Conservation (phyloP, 2,888 invertebrate genomes). For the Heliconius ismenius region DNA sequence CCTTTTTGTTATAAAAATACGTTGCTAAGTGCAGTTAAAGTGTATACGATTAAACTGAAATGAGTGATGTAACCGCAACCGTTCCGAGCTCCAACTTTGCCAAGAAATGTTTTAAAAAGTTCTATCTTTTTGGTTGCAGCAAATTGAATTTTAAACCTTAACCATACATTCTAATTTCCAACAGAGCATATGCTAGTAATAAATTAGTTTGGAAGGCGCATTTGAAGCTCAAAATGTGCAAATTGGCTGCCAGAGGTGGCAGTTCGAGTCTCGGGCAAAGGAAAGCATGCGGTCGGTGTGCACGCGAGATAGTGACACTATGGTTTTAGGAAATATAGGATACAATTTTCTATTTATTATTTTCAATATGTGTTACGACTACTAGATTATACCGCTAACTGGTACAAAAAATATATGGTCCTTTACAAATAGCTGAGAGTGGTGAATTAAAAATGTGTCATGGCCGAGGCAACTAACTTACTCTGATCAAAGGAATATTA, state of each 20-base stretch:
- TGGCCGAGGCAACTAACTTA: no score
- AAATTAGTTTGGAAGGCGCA: conserved; percentile 43
- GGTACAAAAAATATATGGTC: not conserved
- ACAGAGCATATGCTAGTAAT: conserved; percentile 6
- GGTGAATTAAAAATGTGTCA: no score
- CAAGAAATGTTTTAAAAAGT: conserved; percentile 34
- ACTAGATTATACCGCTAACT: not conserved
- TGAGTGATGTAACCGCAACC: conserved; percentile 45
- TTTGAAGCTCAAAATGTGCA: conserved; percentile 48
- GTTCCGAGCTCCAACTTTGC: conserved; percentile 42
- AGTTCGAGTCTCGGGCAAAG: conserved; percentile 38
- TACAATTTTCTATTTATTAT: not conserved
- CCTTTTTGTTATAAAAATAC: conserved; percentile 19
- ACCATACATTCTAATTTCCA: conserved; percentile 23
- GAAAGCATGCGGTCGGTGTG: conserved; percentile 41
- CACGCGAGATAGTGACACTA: conserved; percentile 42
- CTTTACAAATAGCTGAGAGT: no score
- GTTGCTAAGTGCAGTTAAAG: conserved; percentile 32
- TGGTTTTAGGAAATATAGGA: conserved; percentile 15
- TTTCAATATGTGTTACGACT: not conserved
- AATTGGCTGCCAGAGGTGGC: conserved; percentile 47
- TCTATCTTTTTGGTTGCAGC: conserved; percentile 21
- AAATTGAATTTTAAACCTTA: not conserved
- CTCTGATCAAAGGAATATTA: no score
- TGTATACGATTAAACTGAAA: conserved; percentile 43